Base-by-base conservation (phyloP, 2,797 vertebrate genomes). In the Podarcis siculus region DNA sequence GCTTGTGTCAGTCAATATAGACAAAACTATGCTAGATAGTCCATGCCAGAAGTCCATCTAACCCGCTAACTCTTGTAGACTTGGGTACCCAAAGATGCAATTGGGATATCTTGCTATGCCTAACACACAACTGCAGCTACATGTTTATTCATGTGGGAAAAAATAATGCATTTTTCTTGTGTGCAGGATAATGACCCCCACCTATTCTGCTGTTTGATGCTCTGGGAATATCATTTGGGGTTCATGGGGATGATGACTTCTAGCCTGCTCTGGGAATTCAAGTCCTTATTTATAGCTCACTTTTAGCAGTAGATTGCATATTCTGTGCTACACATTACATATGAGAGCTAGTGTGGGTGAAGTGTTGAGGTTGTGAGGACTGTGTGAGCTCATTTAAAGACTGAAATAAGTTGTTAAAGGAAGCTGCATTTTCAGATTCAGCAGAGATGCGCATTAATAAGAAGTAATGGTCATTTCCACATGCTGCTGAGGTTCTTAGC, bases 321-420 rank as follows among this genome's bases (percentile, higher is more conserved):
- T 27, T 30, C 25, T 58, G n/a, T 49, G 79, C 30, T 49, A 19
- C 83, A 84, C 61, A 84, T 49, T 84, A 27, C 32, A 37, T 75
- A 30, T 23, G 27, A 79, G n/a, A 67, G 27, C 15, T 30, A 55
- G 27, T 85, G 21, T 37, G 55, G 73, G 25, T 79, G 83, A 82
- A 30, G 83, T 78, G 76, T 78, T 45, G 45, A 27, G 42, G 8
- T 87, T 84, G 19, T n/a, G 8, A 30, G 30, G 21, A 49, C 9
- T 39, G 25, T 55, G 58, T 9, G 3, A 80, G 39, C 35, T 90
- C 58, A 76, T 89, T 79, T 86, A 64, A 83, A 75, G 79, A 23
- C 12, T 79, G 55, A 49, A 86, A 83, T 39, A 5, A 49, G 64
- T 45, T 79, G 42, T 39, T 81, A 3, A 5, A 8, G 0, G 7